Percentiles rank a stretch among this genome's conserved stretches.
These are phyloP conservation scores for Piezodorus guildinii DNA, from an alignment of 1,140 invertebrate genomes.

Conservation along the genomic window DNA sequence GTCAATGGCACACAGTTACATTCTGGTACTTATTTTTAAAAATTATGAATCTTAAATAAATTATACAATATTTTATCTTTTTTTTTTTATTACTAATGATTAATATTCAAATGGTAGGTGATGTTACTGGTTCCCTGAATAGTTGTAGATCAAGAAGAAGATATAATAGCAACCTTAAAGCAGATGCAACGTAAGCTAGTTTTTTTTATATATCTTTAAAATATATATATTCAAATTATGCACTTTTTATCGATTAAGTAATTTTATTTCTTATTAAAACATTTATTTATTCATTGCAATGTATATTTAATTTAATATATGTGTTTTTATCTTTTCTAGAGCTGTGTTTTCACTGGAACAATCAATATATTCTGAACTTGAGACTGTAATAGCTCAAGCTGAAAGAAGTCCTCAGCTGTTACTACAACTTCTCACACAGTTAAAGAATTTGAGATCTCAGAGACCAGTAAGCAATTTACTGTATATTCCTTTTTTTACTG, in stretches of 20 bases:
- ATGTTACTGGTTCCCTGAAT: neutral
- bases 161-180: conserved; percentile 15
- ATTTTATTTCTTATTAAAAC: too few species aligned
- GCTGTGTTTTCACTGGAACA: conserved; percentile 26
- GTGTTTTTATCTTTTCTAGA: conserved; percentile 9
- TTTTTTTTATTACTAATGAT: neutral
- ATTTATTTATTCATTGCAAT: too few species aligned
- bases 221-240: too few species aligned
- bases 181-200: conserved; percentile 7
- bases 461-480: neutral
- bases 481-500: too few species aligned
- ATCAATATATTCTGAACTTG: conserved; percentile 51
- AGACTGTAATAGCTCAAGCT: conserved; percentile 54
- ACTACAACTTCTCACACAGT: conserved; percentile 50
- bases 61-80: neutral
- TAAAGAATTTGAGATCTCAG: conserved; percentile 48
- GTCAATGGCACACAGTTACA: neutral
- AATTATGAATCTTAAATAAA: neutral
- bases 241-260: too few species aligned
- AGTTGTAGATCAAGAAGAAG: conserved; percentile 7
- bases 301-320: too few species aligned
- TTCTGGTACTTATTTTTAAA: neutral
- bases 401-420: conserved; percentile 53
- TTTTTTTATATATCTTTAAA: too few species aligned
- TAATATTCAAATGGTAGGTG: neutral